Evolutionary conservation across 1,140 invertebrate species (phyloP), one percentile per base, ranked within the genome.

Genomic region (Holcopasites calliopsidis): DNA sequence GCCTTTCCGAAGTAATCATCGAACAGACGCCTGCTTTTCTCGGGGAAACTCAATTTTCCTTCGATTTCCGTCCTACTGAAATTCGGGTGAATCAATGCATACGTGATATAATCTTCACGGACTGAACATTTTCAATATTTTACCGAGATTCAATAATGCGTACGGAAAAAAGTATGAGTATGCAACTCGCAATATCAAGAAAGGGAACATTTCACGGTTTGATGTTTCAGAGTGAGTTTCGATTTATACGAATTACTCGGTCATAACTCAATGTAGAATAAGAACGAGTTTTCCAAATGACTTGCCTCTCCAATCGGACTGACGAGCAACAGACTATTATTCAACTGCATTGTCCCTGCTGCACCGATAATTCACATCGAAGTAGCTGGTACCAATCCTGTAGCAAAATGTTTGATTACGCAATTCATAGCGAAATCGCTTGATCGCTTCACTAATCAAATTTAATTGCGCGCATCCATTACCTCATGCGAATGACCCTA

Each of bases 21-120:
- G 33, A 75, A 60, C 50, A 38, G n/a, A 73, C 65, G 64, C 54
- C 64, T 74, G 58, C 23, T 69, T 68, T 68, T 40, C 65, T 40
- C 13, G 54, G n/a, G 44, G 26, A 69, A 66, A 69, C 58, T 64
- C 10, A 40, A 28, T 50, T 60, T 75, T 33, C 26, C n/a, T 10
- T 44, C 7, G 6, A 8, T 31, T 44, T 38, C 16, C 47, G 0
- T 42, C 6, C 23, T 7, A 8, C 35, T 0, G 13, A 52, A 33
- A 49, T 44, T 52, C n/a, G 13, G 28, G 44, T 50, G 44, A 64
- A 64, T 13, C 13, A 40, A 40, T 40, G n/a, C 38, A 13, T 13
- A 7, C 13, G 6, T 40, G 6, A 40, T 40, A 7, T 13, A 13
- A 40, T 40, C 13, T 40, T 40, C 13, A 40, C 38, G 13, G 13